These are phyloP conservation scores for Arrhamphus sclerolepis DNA, from an alignment of 2,797 vertebrate genomes.

Conservation along the genomic window DNA sequence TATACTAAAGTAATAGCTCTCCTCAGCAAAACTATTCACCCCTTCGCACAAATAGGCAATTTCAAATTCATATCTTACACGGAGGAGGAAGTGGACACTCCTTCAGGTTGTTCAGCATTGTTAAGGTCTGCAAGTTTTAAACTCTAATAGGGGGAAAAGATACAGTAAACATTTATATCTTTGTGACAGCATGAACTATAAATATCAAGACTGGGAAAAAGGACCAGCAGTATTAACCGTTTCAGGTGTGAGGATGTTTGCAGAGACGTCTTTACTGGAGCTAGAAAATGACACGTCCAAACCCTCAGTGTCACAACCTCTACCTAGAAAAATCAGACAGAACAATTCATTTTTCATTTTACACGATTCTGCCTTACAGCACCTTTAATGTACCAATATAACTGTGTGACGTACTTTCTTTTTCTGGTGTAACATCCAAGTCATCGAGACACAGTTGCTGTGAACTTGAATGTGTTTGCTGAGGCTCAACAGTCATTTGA, in stretches of 20 bases:
- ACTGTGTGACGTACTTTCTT: conserved; percentile 51
- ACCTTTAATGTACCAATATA: background rate
- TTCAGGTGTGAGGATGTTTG: conserved; percentile 47
- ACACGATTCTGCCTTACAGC: background rate
- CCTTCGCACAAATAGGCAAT: background rate
- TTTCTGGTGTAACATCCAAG: conserved; percentile 47
- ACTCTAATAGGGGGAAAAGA: conserved; percentile 59
- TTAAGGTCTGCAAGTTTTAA: conserved; percentile 75
- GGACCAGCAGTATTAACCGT: conserved; percentile 34
- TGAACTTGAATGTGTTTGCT: conserved; percentile 22
- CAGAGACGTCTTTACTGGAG: conserved; percentile 49
- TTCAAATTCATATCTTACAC: conserved; percentile 63
- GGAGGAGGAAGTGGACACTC: conserved; percentile 26
- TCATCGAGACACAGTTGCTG: conserved; percentile 24
- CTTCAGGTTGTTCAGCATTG: conserved; percentile 33
- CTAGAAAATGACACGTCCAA: conserved; percentile 50
- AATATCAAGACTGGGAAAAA: background rate
- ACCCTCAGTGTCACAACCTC: conserved; percentile 39
- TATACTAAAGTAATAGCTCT: background rate
- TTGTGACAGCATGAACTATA: background rate
- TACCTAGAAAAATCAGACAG: conserved; percentile 50
- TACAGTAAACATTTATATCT: conserved; percentile 1
- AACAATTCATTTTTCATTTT: background rate
- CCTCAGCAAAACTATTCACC: background rate
- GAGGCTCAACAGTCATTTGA: conserved; percentile 32